Evolutionary conservation across 2,113 vertebrate species (phyloP), one percentile per base, ranked within the genome.

Genomic region (Capra hircus): DNA sequence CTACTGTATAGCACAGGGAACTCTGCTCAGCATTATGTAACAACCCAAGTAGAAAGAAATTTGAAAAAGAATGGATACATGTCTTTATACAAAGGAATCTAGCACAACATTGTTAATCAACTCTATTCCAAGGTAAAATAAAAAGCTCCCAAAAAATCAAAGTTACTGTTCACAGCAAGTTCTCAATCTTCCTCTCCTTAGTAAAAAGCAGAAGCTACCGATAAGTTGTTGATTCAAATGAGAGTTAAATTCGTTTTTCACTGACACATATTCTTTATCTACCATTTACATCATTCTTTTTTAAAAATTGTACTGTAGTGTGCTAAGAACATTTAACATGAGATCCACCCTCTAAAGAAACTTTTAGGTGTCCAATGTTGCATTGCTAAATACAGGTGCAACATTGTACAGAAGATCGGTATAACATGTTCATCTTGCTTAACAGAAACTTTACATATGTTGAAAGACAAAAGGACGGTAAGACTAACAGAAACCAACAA

Each of bases 351-450:
- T 71, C 11, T 81, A 16, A 36, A 50, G 30, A 78, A 60, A 33
- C n/a, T 45, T 87, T 86, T 36, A 78, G 59, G 45, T 14, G 25
- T 36, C 3, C 19, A 53, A 6, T 10, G 40, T 5, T 25, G 4
- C 33, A 1, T 1, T 8, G 28, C 60, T 12, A 50, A n/a, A 16
- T 19, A 1, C 0, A 50, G 55, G 13, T 2, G 0, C 25, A 2
- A 45, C 2, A 25, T 4, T 55, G 11, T 21, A 27, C 5, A 36
- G 17, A 3, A 36, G 74, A 19, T 17, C 53, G 57, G 15, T 25
- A 7, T 30, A 81, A 60, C 13, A 6, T 14, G 33, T 14, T 87
- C 74, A 13, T 55, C 82, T 88, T 43, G 36, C 21, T 64, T 83
- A 74, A 50, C 25, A 40, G 53, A 55, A 60, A 48, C 55, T 64